Base-by-base conservation (phyloP, 2,888 invertebrate species). In the Luperina nickerlii region DNA sequence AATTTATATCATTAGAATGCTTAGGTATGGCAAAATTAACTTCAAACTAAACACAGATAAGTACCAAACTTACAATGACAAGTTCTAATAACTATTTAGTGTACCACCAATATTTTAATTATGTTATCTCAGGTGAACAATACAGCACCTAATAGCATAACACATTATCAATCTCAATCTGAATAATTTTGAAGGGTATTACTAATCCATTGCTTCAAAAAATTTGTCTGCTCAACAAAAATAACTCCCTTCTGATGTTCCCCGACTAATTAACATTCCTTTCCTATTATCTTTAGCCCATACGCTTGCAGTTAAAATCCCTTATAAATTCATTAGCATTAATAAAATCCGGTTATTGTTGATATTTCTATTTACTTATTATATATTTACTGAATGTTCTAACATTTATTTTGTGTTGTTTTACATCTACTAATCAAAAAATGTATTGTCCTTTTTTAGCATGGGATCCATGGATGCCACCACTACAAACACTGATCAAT, bases 11-110 rank as follows among this genome's bases (percentile, higher is more conserved):
- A 93, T 87, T 83, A 90, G 91, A 95, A 95, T 95, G 95, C 92
- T 93, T 92, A 94, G 95, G 95, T 96, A 95, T 95, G 95, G 95
- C 95, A 95, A 78, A 83, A 83, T 83, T 76, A 72, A 86, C 74
- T 83, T 75, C n/a, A 71, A 74, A 72, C 27, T 60, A 68, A 69
- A 75, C 54, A 67, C n/a, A 81, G 65, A 60, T 32, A 76, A 60
- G 63, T 73, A 73, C 57, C 48, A 38, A 65, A 65, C 76, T 74
- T 32, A 70, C 38, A 66, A 70, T 57, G 48, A 51, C 9, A 48
- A 73, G 7, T 68, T 79, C 20, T 38, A 60, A 60, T 66, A 66
- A 69, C 24, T 72, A 66, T 75, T 74, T 71, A 76, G 87, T 88
- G 86, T 90, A 90, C 89, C 87, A 86, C 84, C 84, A 89, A 87